Base-by-base conservation (phyloP, 2,888 invertebrate species). In the Arge pagana region DNA sequence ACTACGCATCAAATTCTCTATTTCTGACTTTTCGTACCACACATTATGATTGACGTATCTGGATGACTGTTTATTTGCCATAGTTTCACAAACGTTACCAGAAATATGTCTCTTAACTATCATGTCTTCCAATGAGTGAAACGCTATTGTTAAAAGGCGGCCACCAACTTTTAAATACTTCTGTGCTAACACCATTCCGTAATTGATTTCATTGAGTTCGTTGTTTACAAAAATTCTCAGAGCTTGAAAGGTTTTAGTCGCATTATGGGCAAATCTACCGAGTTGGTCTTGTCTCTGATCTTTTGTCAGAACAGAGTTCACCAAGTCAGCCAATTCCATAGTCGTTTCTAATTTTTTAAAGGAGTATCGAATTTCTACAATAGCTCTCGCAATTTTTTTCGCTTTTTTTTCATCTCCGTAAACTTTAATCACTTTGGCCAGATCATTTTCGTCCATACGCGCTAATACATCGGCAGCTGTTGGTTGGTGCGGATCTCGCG, bases 161-260 rank as follows among this genome's bases (percentile, higher is more conserved):
- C 96, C 96, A 28, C 86, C 85, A 0, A 85, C 76, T 78, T 90
- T 91, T 16, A 97, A 80, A 67, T 85, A 90, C 68, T 82, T 82
- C 56, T 87, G 84, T 0, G 94, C 89, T 49, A 94, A 66, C 18
- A 90, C 72, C 76, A 97, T 84, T 0, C 86, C 96, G 73, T 90
- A 91, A 79, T 96, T 92, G 1, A 97, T 83, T 80, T 97, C 96
- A 74, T 97, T 97, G 1, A 97, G 78, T 79, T 97, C 97, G 74
- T 97, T 92, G 72, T 97, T 97, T 0, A 97, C 92, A 77, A 97
- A 96, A 66, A 97, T 96, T 54, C 97, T 82, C 55, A 97, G 75
- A 0, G 96, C 96, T 80, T 95, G 88, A 78, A 97, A 97, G 0
- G 93, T 87, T 80, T 93, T 95, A 0, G 95, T 96, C 0, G 96